phyloP scores from a whole-genome alignment of 1,140 invertebrate genomes.

The Drosophila lacteicornis region DNA sequence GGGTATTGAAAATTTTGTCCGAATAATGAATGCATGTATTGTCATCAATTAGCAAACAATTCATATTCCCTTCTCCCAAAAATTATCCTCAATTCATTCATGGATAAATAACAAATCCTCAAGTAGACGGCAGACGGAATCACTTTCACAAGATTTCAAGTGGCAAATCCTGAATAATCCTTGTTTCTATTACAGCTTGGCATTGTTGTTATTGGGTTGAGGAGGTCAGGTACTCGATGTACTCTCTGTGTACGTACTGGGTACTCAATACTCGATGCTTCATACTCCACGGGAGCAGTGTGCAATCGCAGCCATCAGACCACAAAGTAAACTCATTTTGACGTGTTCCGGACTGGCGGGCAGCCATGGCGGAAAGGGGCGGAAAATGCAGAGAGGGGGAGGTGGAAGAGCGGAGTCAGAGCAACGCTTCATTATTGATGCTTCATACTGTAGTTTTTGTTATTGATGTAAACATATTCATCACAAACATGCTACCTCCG shows the following conservation, averaged over 20 bases:
- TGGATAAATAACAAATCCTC: not conserved
- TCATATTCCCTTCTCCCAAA: no score
- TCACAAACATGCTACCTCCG: conserved; percentile 52
- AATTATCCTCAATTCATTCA: not conserved
- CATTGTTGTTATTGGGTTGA: conserved; percentile 26
- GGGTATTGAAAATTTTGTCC: no score
- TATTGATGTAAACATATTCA: conserved; percentile 82
- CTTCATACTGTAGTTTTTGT: conserved; percentile 54
- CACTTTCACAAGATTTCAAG: conserved; percentile 19
- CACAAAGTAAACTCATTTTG: conserved; percentile 80
- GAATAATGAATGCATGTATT: not conserved
- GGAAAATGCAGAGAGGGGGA: not conserved
- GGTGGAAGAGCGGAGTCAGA: conserved; percentile 19
- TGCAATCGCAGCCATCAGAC: conserved; percentile 60
- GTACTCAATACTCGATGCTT: conserved; percentile 9
- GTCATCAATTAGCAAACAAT: conserved; percentile 9
- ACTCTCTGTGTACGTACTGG: conserved; percentile 8
- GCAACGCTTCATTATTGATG: conserved; percentile 71
- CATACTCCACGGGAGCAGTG: conserved; percentile 27
- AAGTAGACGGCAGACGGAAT: conserved; percentile 10
- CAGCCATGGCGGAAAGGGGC: not conserved
- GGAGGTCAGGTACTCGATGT: conserved; percentile 41
- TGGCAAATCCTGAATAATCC: conserved; percentile 35
- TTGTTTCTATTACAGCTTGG: conserved; percentile 9
- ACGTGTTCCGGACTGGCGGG: conserved; percentile 53